A percentile compares a stretch with the other conserved stretches of the same genome.
phyloP scores from a whole-genome alignment of 1,140 invertebrate genomes.

The Mactra quadrangularis region DNA sequence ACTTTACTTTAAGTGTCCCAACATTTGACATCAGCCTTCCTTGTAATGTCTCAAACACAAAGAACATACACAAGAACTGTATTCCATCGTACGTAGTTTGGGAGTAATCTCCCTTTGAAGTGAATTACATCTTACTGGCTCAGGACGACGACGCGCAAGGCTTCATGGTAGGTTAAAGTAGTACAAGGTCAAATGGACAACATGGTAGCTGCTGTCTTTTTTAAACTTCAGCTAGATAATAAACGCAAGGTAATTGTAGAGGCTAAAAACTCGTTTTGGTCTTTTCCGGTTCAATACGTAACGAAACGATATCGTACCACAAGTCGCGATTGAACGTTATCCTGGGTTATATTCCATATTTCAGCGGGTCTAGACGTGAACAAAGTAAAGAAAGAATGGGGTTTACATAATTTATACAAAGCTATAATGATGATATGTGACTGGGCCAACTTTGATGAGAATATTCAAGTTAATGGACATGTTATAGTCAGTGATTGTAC shows the following conservation, averaged over 20 bases:
- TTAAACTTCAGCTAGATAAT: neutral
- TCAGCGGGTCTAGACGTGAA: neutral
- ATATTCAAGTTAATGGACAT: conserved; percentile 29
- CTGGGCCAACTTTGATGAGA: conserved; percentile 1
- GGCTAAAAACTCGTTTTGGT: neutral
- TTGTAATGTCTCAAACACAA: too few species aligned
- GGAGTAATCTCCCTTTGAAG: too few species aligned
- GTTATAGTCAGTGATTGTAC: conserved; percentile 6
- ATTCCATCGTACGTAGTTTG: too few species aligned
- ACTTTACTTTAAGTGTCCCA: too few species aligned
- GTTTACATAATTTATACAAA: neutral
- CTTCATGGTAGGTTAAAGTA: too few species aligned
- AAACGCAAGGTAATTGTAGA: neutral
- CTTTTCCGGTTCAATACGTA: neutral
- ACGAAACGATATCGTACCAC: neutral
- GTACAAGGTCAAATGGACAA: too few species aligned
- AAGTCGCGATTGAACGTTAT: neutral
- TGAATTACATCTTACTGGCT: too few species aligned
- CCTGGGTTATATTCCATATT: neutral
- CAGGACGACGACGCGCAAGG: too few species aligned
- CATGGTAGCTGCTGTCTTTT: too few species aligned
- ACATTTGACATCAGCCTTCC: too few species aligned
- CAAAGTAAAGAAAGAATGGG: conserved; percentile 3
- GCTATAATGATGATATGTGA: neutral
- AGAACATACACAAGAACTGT: too few species aligned